Conservation (phyloP, 2,113 vertebrate species). For the Catharus fuscescens region DNA sequence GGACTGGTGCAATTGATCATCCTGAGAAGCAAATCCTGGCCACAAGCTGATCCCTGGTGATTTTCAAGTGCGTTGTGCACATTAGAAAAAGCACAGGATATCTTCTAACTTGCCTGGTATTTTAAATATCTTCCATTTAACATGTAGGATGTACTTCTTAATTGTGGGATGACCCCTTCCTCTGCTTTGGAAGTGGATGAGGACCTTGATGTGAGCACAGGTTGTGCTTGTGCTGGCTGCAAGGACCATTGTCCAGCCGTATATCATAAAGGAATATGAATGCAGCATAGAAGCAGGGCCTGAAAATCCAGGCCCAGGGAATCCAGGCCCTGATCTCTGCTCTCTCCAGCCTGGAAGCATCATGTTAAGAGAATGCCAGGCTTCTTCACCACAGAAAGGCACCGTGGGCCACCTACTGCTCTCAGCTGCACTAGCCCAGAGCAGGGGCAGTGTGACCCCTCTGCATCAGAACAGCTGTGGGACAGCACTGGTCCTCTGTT, state of each 20-base stretch:
- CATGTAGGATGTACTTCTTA: neutral
- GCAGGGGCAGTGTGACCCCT: neutral
- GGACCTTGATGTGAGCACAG: neutral
- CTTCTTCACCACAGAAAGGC: neutral
- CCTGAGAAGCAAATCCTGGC: neutral
- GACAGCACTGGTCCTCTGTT: neutral
- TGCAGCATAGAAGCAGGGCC: neutral
- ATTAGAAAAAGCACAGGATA: neutral
- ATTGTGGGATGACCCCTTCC: neutral
- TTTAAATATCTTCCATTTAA: neutral
- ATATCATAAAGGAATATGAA: neutral
- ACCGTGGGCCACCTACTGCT: accelerated
- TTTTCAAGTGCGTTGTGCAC: neutral
- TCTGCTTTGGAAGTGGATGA: neutral
- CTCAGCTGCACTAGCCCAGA: neutral
- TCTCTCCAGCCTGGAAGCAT: neutral
- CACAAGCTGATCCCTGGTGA: neutral
- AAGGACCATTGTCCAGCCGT: neutral
- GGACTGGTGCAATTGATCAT: neutral
- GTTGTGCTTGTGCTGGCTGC: neutral
- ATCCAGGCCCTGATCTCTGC: neutral
- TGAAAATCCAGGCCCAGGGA: neutral
- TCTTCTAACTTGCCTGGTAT: neutral
- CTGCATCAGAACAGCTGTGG: accelerated
- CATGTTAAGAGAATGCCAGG: neutral